A percentile compares a stretch with the other conserved stretches of the same genome.
phyloP scores from a whole-genome alignment of 2,888 invertebrate species.

The Cheilosia vernalis region DNA sequence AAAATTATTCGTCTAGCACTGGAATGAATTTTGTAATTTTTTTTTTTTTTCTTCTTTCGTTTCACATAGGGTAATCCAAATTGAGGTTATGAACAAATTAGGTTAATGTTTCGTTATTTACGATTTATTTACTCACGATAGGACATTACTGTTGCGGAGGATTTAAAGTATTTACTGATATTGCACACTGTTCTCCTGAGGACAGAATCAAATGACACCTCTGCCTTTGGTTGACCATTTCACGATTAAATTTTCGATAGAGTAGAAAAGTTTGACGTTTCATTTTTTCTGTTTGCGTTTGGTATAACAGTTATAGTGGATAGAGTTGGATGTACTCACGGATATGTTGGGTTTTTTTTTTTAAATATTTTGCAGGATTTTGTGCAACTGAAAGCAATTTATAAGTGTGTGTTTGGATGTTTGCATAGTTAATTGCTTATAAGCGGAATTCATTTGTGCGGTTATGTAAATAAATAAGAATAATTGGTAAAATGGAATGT shows the following conservation, averaged over 20 bases:
- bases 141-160: conserved; percentile 44
- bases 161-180: conserved; percentile 17
- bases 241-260: conserved; percentile 56
- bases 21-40: conserved; percentile 22
- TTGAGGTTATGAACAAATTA: conserved; percentile 72
- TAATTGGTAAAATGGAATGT: too few species aligned
- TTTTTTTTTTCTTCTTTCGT: conserved; percentile 9
- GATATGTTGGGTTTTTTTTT: not conserved
- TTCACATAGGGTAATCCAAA: conserved; percentile 46
- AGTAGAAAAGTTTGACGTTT: conserved; percentile 55
- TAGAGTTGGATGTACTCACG: not conserved
- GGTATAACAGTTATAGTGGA: conserved; percentile 61
- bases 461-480: conserved; percentile 14
- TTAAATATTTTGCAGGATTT: not conserved
- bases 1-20: conserved; percentile 31
- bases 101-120: conserved; percentile 59
- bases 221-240: conserved; percentile 69
- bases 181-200: conserved; percentile 38
- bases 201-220: conserved; percentile 64
- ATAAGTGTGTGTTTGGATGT: not conserved
- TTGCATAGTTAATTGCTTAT: not conserved
- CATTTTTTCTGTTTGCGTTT: conserved; percentile 2
- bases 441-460: not conserved
- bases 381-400: not conserved
- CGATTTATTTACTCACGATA: conserved; percentile 64